Evolutionary conservation across 2,797 vertebrate species (phyloP).

Genomic region (Sitta carolinensis): DNA sequence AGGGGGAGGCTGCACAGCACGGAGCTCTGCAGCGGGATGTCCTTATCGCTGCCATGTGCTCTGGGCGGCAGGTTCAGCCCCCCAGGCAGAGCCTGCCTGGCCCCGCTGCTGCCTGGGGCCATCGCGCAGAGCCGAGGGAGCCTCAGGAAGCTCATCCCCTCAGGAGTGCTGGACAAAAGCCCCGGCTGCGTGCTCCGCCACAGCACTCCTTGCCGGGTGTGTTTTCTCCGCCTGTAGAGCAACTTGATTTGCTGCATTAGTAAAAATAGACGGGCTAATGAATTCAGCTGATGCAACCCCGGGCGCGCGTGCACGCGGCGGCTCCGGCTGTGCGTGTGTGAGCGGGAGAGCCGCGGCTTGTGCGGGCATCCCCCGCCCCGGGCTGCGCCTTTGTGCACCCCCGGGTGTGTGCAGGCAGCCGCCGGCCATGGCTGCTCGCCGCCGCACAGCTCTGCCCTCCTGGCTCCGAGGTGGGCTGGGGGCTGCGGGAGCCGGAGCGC

Average conservation of each 20-base stretch:
- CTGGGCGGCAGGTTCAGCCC: background rate
- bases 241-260: conserved; percentile 65
- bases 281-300: conserved; percentile 61
- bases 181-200: background rate
- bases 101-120: background rate
- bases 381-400: background rate
- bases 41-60: background rate
- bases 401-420: background rate
- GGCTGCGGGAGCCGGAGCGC: no score
- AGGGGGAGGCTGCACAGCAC: background rate
- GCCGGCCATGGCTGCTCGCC: background rate
- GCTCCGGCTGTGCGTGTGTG: background rate
- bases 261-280: conserved; percentile 60
- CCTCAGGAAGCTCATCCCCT: background rate
- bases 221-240: conserved; percentile 23
- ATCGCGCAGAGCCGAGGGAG: background rate
- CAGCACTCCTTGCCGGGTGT: background rate
- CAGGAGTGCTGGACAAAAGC: conserved; percentile 8
- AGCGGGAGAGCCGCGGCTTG: background rate
- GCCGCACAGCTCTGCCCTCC: background rate
- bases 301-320: background rate
- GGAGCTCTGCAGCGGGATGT: background rate
- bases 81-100: background rate
- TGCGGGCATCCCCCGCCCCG: background rate
- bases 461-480: fast-evolving